Conservation (phyloP, 1,140 invertebrate genomes). For the Ceratitis capitata region DNA sequence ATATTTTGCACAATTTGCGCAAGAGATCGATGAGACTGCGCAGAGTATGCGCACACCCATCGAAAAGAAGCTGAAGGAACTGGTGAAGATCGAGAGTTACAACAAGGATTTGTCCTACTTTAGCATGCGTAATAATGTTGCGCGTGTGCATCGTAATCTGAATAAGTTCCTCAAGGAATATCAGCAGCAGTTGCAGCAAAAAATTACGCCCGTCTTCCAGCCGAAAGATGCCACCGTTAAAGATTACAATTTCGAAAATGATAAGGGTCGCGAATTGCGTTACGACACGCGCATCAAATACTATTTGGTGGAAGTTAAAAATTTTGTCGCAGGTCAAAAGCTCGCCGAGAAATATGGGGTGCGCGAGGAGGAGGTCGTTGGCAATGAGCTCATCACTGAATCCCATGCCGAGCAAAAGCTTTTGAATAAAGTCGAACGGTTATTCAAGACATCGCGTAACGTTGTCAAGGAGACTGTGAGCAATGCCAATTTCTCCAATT, state of each 20-base stretch:
- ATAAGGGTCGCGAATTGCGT: constrained; percentile 51
- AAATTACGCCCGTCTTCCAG: constrained; percentile 61
- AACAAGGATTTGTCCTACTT: constrained; percentile 93
- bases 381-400: background rate
- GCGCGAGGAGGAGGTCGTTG: background rate
- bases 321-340: constrained; percentile 54
- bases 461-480: constrained; percentile 72
- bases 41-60: constrained; percentile 78
- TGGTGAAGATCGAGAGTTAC: constrained; percentile 96
- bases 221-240: constrained; percentile 59
- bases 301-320: constrained; percentile 48
- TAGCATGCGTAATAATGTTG: constrained; percentile 87
- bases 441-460: constrained; percentile 71
- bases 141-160: constrained; percentile 87
- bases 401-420: constrained; percentile 39
- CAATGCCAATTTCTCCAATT: constrained; percentile 68
- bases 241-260: constrained; percentile 55
- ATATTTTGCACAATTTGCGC: constrained; percentile 85
- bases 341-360: constrained; percentile 46
- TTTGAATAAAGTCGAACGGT: constrained; percentile 56
- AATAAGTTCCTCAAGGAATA: constrained; percentile 88
- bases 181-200: constrained; percentile 67
- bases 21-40: constrained; percentile 73
- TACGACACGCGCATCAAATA: constrained; percentile 50
- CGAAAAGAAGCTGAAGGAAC: constrained; percentile 91